Conservation (phyloP, 1,140 invertebrate species). For the Drosophila punjabiensis region DNA sequence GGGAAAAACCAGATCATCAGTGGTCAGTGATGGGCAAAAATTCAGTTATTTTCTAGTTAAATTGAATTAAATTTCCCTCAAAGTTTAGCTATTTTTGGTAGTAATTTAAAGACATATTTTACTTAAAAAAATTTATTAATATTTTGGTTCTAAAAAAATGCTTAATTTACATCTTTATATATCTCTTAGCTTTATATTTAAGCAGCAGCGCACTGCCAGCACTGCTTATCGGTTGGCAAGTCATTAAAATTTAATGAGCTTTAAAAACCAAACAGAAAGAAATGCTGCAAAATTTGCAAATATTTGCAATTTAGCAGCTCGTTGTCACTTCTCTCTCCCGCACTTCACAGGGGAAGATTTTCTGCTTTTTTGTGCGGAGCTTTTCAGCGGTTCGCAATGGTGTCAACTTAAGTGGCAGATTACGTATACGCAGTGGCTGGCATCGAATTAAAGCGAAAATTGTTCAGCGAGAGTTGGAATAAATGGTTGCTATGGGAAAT, state of each 20-base stretch:
- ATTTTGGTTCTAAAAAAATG: neutral
- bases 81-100: no score
- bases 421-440: constrained; percentile 42
- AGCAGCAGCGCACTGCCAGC: neutral
- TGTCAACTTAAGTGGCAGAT: constrained; percentile 54
- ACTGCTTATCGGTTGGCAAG: constrained; percentile 25
- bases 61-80: neutral
- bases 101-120: accelerated
- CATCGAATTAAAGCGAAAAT: constrained; percentile 35
- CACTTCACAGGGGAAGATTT: neutral
- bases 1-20: constrained; percentile 16
- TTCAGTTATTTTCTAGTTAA: neutral
- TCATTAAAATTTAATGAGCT: constrained; percentile 74
- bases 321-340: constrained; percentile 21
- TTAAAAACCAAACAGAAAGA: constrained; percentile 51
- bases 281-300: constrained; percentile 65
- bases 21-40: constrained; percentile 1
- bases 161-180: neutral
- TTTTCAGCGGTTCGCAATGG: constrained; percentile 38
- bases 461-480: constrained; percentile 34
- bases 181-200: neutral
- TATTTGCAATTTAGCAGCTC: constrained; percentile 63
- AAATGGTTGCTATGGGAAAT: constrained; percentile 47
- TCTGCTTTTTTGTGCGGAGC: constrained; percentile 1
- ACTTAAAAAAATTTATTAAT: no score